A percentile compares a stretch with the other conserved stretches of the same genome.
These are phyloP conservation scores for Sinhomidia bicolor DNA, from an alignment of 2,888 invertebrate species.

Conservation along the genomic window DNA sequence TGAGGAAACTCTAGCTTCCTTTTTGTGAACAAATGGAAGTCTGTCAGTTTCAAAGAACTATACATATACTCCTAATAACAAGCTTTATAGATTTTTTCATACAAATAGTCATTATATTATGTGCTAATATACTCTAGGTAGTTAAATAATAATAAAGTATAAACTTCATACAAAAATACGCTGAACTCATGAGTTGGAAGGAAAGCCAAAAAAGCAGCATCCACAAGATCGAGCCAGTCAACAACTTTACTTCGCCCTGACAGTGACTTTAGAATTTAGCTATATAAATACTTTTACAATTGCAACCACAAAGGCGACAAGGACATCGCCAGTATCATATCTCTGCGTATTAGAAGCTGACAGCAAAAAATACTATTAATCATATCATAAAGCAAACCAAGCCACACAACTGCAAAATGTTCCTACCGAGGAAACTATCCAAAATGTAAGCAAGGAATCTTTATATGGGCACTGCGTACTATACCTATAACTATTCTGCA, in stretches of 20 bases:
- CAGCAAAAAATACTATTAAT: neutral
- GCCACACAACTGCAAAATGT: neutral
- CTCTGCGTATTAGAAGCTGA: neutral
- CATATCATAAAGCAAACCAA: neutral
- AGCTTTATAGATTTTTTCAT: too few relatives aligned
- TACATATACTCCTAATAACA: too few relatives aligned
- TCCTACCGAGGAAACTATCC: too few relatives aligned
- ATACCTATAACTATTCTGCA: too few relatives aligned
- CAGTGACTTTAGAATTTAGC: too few relatives aligned
- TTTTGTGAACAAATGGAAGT: too few relatives aligned
- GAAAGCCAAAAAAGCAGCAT: neutral
- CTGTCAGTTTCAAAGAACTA: too few relatives aligned
- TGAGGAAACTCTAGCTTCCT: too few relatives aligned
- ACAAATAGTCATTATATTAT: too few relatives aligned
- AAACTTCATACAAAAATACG: too few relatives aligned
- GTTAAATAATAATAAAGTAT: too few relatives aligned
- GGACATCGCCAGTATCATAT: neutral
- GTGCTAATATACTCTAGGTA: too few relatives aligned
- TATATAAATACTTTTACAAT: neutral
- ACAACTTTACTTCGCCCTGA: neutral
- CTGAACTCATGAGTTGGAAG: neutral
- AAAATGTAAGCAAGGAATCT: neutral
- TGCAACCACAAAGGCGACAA: neutral
- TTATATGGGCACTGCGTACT: neutral
- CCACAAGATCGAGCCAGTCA: slow-evolving; percentile 11